Percentiles rank a stretch among this genome's conserved stretches.
phyloP scores from a whole-genome alignment of 2,888 invertebrate species.

The Loripinus fragilis region DNA sequence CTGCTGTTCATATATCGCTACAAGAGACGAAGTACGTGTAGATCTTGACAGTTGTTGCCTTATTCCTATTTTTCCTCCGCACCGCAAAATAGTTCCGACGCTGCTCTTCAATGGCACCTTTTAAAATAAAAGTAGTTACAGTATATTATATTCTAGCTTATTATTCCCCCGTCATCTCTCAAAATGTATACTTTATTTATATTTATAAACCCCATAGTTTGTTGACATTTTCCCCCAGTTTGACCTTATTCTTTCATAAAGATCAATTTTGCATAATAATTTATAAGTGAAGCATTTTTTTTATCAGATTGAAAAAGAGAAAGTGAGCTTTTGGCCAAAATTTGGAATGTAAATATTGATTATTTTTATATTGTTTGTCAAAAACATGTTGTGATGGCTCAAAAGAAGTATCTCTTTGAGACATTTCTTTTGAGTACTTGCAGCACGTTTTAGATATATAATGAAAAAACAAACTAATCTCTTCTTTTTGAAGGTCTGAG shows the following conservation, averaged over 20 bases:
- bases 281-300: background rate
- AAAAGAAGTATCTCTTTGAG: too few relatives aligned
- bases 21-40: background rate
- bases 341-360: too few relatives aligned
- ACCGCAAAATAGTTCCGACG: conserved; percentile 15
- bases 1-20: background rate
- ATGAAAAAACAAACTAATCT: too few relatives aligned
- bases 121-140: conserved; percentile 14
- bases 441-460: too few relatives aligned
- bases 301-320: background rate
- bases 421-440: too few relatives aligned
- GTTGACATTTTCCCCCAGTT: background rate
- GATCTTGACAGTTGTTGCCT: conserved; percentile 12
- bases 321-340: too few relatives aligned
- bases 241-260: background rate
- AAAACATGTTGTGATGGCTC: too few relatives aligned
- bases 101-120: conserved; percentile 12
- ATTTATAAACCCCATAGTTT: background rate
- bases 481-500: too few relatives aligned
- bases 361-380: too few relatives aligned
- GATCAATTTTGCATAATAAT: background rate
- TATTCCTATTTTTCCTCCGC: conserved; percentile 5
- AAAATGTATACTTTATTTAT: background rate
- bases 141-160: conserved; percentile 3
- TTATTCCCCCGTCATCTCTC: background rate